A percentile compares a stretch with the other conserved stretches of the same genome.
Conservation (phyloP, 2,888 invertebrate genomes). For the Sinhomidia bicolor region DNA sequence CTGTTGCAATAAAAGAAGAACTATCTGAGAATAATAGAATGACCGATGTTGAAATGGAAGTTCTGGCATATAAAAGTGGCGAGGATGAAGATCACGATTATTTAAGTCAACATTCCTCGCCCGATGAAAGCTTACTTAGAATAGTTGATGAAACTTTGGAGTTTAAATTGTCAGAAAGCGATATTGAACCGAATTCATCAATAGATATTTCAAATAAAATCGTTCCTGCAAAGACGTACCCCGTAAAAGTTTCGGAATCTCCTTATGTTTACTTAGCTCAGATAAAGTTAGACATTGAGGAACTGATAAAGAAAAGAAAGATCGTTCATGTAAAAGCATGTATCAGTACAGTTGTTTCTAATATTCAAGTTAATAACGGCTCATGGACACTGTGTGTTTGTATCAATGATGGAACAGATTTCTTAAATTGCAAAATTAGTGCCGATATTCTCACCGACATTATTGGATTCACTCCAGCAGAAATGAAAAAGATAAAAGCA, state of each 20-base stretch:
- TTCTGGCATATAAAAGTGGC: background rate
- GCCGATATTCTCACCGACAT: conserved; percentile 67
- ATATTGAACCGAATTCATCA: background rate
- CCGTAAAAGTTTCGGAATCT: conserved; percentile 48
- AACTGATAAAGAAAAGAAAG: conserved; percentile 34
- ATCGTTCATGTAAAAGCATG: conserved; percentile 81
- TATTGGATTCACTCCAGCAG: conserved; percentile 75
- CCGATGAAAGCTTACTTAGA: conserved; percentile 53
- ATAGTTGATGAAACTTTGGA: conserved; percentile 61
- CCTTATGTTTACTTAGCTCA: conserved; percentile 70
- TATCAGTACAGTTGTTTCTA: conserved; percentile 82
- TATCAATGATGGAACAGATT: conserved; percentile 82
- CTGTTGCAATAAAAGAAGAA: background rate
- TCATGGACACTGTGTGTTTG: conserved; percentile 82
- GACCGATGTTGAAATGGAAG: background rate
- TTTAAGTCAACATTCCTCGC: background rate
- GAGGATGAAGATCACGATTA: background rate
- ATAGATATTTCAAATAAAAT: background rate
- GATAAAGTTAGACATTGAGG: conserved; percentile 29
- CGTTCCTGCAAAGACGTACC: background rate
- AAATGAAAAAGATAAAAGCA: conserved; percentile 75
- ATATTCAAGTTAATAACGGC: conserved; percentile 81
- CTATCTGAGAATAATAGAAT: background rate
- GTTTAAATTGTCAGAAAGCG: conserved; percentile 42
- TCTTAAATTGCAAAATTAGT: conserved; percentile 71